Evolutionary conservation across 2,888 invertebrate species (phyloP), one percentile per base, ranked within the genome.

Genomic region (Seladonia tumulorum): DNA sequence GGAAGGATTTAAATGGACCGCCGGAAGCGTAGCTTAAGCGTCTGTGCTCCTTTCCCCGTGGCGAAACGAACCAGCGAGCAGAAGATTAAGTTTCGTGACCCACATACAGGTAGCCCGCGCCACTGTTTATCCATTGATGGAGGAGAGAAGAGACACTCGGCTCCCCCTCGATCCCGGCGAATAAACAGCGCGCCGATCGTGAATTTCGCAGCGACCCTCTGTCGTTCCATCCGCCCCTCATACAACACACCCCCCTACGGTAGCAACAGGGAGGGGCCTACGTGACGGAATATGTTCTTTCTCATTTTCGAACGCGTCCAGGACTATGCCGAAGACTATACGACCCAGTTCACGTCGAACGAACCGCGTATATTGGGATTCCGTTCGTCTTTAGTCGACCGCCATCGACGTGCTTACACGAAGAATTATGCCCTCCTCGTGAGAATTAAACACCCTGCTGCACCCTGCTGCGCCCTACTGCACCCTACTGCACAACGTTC

Each of bases 321-420:
- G 42, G 68, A 78, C 70, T 76, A 79, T 79, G 66, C 3, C 29
- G 66, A 35, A 35, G 35, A 70, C 73, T 82, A 68, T 39, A n/a
- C 70, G 70, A 80, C 76, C 90, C 73, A 88, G 85, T 90, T 90
- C 90, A 88, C 90, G 90, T 90, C 87, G 75, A 39, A 68, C 77
- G 72, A 77, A 80, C 75, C 83, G 82, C 70, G 79, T 87, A 84
- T 88, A 90, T 88, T 82, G 84, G 66, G 81, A 81, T 85, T 84
- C 81, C 82, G 83, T 81, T 85, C 83, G 84, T 85, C 87, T 90
- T 90, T 88, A 88, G 82, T 81, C 82, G 89, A 85, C 83, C 88
- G 76, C 83, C 76, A 83, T 83, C 85, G 83, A 86, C 82, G 82
- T 87, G 83, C 88, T 89, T 83, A 77, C 85, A 77, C 85, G 83